Conservation (phyloP, 2,113 vertebrate genomes). For the Ivindomyrus marchei region DNA sequence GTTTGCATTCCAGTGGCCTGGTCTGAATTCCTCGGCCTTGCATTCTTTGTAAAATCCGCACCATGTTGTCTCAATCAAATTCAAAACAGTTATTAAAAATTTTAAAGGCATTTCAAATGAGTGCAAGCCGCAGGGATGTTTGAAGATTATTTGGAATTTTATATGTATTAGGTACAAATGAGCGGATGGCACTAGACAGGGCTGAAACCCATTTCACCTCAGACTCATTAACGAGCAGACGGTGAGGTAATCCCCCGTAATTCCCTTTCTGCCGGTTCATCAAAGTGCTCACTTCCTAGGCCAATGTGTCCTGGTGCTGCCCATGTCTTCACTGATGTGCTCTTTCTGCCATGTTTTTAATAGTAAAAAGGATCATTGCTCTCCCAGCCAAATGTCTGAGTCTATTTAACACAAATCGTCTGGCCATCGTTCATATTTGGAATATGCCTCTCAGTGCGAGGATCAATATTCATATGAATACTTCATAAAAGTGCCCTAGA, state of each 20-base stretch:
- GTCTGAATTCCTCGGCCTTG: background rate
- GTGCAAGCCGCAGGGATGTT: background rate
- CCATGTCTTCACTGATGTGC: background rate
- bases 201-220: background rate
- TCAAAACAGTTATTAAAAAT: constrained; percentile 11
- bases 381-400: background rate
- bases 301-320: constrained; percentile 37
- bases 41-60: background rate
- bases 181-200: background rate
- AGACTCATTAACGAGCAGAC: background rate
- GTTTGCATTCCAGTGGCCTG: background rate
- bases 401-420: background rate
- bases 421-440: background rate
- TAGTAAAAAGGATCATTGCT: background rate
- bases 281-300: constrained; percentile 14
- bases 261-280: background rate
- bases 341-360: background rate
- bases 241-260: constrained; percentile 8
- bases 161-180: background rate
- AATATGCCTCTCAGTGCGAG: background rate
- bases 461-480: background rate
- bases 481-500: background rate
- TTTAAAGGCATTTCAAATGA: background rate
- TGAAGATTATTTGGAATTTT: constrained; percentile 9
- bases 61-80: constrained; percentile 1